Evolutionary conservation across 2,797 vertebrate genomes (phyloP).

Genomic region (Amphiprion clarkii): DNA sequence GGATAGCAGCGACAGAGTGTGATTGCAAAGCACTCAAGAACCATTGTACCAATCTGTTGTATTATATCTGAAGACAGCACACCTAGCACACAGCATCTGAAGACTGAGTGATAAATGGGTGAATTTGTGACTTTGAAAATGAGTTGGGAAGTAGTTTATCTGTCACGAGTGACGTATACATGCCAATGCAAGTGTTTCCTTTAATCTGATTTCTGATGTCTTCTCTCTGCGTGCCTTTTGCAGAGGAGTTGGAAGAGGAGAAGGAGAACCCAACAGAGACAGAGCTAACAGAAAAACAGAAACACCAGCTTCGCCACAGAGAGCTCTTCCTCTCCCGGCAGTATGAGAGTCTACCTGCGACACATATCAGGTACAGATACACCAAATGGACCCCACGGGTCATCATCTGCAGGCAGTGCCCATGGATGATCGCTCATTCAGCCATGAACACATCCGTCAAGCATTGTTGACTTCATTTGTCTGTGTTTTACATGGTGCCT

Average conservation of each 20-base stretch:
- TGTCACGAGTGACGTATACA: background rate
- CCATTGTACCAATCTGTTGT: background rate
- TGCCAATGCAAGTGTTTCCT: background rate
- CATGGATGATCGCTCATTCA: slow-evolving; percentile 49
- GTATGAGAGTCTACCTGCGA: slow-evolving; percentile 96
- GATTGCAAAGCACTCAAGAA: slow-evolving; percentile 13
- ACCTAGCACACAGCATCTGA: slow-evolving; percentile 5
- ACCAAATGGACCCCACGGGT: background rate
- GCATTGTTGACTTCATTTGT: slow-evolving; percentile 58
- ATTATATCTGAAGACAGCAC: background rate
- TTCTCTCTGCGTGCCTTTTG: slow-evolving; percentile 47
- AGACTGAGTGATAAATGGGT: slow-evolving; percentile 11
- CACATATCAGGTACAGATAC: slow-evolving; percentile 92
- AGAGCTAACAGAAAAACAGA: slow-evolving; percentile 96
- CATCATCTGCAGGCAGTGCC: slow-evolving; percentile 47
- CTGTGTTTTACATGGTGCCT: slow-evolving; percentile 45
- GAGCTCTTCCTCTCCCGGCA: slow-evolving; percentile 97
- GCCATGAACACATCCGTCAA: slow-evolving; percentile 35
- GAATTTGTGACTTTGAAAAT: slow-evolving; percentile 17
- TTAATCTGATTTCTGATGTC: background rate
- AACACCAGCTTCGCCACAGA: slow-evolving; percentile 96
- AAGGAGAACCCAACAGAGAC: slow-evolving; percentile 91
- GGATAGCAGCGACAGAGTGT: slow-evolving; percentile 24
- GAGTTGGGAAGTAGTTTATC: background rate
- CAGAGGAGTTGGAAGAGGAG: slow-evolving; percentile 98